Evolutionary conservation across 2,888 invertebrate genomes (phyloP).

Genomic region (Heliconius cydno): DNA sequence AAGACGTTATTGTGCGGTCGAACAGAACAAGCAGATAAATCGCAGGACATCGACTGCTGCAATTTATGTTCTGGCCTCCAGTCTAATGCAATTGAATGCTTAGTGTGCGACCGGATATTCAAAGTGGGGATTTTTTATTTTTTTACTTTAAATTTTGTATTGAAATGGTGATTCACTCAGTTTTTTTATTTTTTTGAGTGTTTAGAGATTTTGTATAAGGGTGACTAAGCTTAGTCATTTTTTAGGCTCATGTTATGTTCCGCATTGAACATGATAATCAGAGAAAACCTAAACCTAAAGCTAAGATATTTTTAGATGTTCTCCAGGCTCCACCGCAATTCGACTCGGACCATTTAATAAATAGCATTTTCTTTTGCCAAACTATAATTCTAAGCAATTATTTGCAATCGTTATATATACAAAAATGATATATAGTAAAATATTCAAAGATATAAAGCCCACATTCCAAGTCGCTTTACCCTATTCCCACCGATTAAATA

Average conservation of each 20-base stretch:
- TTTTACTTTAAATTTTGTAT: not conserved
- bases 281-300: too few species aligned
- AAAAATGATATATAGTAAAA: not conserved
- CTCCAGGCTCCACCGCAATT: too few species aligned
- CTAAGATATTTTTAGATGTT: too few species aligned
- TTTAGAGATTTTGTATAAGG: not conserved
- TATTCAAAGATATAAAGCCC: slow-evolving; percentile 10
- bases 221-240: too few species aligned
- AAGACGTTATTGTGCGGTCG: slow-evolving; percentile 41
- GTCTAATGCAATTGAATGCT: slow-evolving; percentile 61
- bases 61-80: slow-evolving; percentile 60
- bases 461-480: slow-evolving; percentile 35
- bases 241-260: too few species aligned
- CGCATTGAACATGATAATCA: accelerated
- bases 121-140: not conserved
- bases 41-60: slow-evolving; percentile 55
- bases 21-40: slow-evolving; percentile 45
- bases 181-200: not conserved
- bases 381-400: too few species aligned
- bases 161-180: not conserved
- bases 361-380: too few species aligned
- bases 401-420: not conserved
- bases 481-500: slow-evolving; percentile 40
- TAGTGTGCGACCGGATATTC: not conserved
- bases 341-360: too few species aligned